Evolutionary conservation across 92 coral and sea anemone genomes (phyloP), one percentile per base, ranked within the genome.

Genomic region (Porites divaricata): DNA sequence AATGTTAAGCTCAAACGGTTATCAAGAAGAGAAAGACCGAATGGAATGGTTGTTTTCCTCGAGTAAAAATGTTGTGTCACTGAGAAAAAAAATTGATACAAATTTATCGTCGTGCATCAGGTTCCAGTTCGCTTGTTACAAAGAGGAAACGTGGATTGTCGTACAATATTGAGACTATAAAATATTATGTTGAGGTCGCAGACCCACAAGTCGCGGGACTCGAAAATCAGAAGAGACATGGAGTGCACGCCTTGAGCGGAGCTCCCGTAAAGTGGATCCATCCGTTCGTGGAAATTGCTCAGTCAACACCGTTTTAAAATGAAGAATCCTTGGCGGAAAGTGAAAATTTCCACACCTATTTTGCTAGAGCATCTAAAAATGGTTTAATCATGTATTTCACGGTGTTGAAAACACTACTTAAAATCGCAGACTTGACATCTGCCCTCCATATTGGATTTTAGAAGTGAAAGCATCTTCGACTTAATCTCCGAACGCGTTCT

Each of bases 391-490:
- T 19, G 67, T 41, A 13, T 35, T 28, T 80, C 52, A 12, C 53
- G 68, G 76, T 68, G 76, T 53, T 80, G 85, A 80, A 68, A 68
- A 53, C 67, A 80, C 65, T 24, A 25, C 67, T 80, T 26, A n/a
- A 68, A 52, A 24, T 80, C 13, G 76, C 6, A 54, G 85, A 8
- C 85, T 67, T 80, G 85, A 35, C 76, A 80, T 80, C 53, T 70
- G 75, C 54, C 85, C 76, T 68, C 76, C 85, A 80, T 68, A 80
- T 80, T 80, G 85, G 85, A 68, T 80, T 54, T 45, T 49, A 20
- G 64, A 61, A 56, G 13, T 35, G 63, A 59, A 68, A 75, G 65
- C 64, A 70, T 80, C 67, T 56, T 68, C 63, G 70, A 80, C 41
- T 80, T 80, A 69, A 80, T 80, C 85, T 72, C 51, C 48, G 63